A percentile compares a stretch with the other conserved stretches of the same genome.
Conservation (phyloP, 2,113 vertebrate genomes). For the Epinephelus fuscoguttatus region DNA sequence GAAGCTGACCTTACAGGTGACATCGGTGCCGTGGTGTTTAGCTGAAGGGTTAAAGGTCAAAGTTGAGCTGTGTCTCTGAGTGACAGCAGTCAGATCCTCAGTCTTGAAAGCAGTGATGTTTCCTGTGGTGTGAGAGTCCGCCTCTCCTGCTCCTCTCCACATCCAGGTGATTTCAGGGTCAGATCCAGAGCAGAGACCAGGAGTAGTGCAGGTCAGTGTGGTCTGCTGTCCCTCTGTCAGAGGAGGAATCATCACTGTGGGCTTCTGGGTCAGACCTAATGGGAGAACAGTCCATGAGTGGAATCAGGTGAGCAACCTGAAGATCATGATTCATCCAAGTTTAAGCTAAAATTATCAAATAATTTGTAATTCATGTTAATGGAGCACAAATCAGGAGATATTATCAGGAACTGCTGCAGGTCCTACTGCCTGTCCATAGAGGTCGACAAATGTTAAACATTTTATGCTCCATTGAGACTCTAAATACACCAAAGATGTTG, state of each 20-base stretch:
- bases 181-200: constrained; percentile 63
- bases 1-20: constrained; percentile 1
- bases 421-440: too few relatives aligned
- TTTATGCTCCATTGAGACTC: neutral
- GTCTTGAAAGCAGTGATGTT: neutral
- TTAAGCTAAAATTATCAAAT: neutral
- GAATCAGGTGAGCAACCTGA: neutral
- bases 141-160: constrained; percentile 21
- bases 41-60: constrained; percentile 57
- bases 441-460: neutral
- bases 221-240: constrained; percentile 45
- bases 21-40: constrained; percentile 1
- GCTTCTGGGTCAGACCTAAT: constrained; percentile 53
- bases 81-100: neutral
- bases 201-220: constrained; percentile 67
- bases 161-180: constrained; percentile 55
- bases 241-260: constrained; percentile 37
- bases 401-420: too few relatives aligned
- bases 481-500: neutral
- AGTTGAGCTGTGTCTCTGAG: constrained; percentile 30
- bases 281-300: neutral
- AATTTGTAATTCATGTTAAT: neutral
- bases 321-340: neutral
- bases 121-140: neutral
- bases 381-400: neutral